phyloP scores from a whole-genome alignment of 2,888 invertebrate genomes.

The Drosophila ochracea region DNA sequence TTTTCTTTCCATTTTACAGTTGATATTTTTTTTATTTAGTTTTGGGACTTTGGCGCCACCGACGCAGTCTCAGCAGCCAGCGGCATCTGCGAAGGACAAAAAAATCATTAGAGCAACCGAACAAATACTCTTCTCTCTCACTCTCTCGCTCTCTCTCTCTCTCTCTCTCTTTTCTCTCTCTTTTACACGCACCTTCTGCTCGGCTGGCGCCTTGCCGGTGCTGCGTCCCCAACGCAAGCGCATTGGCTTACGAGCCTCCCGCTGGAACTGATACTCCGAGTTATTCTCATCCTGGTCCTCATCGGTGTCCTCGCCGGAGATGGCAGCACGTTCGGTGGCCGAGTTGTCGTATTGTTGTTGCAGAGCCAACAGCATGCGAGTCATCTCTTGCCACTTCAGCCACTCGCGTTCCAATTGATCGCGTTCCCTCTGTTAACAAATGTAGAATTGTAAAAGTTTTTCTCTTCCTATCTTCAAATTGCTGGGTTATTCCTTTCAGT shows the following conservation, averaged over 20 bases:
- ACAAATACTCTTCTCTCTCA: background rate
- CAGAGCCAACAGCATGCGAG: slow-evolving; percentile 73
- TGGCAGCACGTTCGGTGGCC: slow-evolving; percentile 33
- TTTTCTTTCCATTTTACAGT: slow-evolving; percentile 12
- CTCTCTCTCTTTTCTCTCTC: too few relatives aligned
- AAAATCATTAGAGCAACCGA: background rate
- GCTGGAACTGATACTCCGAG: slow-evolving; percentile 72
- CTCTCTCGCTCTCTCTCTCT: too few relatives aligned
- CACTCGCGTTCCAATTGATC: slow-evolving; percentile 38
- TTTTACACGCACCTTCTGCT: slow-evolving; percentile 53
- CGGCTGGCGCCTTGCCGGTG: slow-evolving; percentile 71
- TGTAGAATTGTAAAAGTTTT: background rate
- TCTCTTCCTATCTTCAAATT: background rate
- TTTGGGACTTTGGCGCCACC: slow-evolving; percentile 51
- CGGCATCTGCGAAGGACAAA: slow-evolving; percentile 16
- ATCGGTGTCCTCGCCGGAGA: slow-evolving; percentile 24
- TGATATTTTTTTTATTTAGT: slow-evolving; percentile 44
- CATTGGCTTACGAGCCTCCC: slow-evolving; percentile 83
- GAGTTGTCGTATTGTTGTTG: slow-evolving; percentile 63
- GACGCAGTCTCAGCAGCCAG: slow-evolving; percentile 43
- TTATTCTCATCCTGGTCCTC: slow-evolving; percentile 52
- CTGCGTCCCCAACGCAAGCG: slow-evolving; percentile 85
- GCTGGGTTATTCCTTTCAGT: background rate
- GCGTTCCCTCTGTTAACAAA: slow-evolving; percentile 1
- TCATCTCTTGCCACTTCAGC: slow-evolving; percentile 69